Percentiles rank a stretch among this genome's conserved stretches.
These are phyloP conservation scores for Tadarida brasiliensis DNA, from an alignment of 2,797 vertebrate species.

Conservation along the genomic window DNA sequence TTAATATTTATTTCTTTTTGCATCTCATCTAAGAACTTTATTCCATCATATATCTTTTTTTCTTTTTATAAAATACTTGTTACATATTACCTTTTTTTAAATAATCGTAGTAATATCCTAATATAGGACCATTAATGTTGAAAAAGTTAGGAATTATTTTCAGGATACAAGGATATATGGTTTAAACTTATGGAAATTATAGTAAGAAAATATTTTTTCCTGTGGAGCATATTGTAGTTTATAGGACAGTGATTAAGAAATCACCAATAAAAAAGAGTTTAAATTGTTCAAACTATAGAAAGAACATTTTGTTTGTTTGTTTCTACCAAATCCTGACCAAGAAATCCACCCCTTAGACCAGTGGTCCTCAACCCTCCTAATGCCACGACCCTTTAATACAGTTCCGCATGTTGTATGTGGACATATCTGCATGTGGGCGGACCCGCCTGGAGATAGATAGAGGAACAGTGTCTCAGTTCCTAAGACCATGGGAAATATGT, in stretches of 20 bases:
- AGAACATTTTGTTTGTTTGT: constrained; percentile 22
- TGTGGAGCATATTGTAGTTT: not conserved
- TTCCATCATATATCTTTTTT: constrained; percentile 16
- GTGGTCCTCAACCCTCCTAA: too few species aligned
- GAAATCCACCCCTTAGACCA: not conserved
- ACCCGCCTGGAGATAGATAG: too few species aligned
- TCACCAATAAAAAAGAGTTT: constrained; percentile 18
- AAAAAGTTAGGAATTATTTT: constrained; percentile 17
- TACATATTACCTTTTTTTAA: not conserved
- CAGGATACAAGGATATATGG: not conserved
- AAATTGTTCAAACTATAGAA: constrained; percentile 34
- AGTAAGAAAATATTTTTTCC: not conserved
- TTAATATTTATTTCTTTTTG: not conserved
- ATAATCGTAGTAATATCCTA: constrained; percentile 7
- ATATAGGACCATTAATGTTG: not conserved
- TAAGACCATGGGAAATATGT: too few species aligned
- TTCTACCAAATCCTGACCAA: constrained; percentile 1
- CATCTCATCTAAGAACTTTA: not conserved
- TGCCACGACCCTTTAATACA: too few species aligned
- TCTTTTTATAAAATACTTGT: constrained; percentile 45
- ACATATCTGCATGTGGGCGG: too few species aligned
- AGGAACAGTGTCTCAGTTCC: too few species aligned
- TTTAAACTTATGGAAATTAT: constrained; percentile 39
- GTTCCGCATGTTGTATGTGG: too few species aligned
- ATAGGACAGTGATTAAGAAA: not conserved